These are phyloP conservation scores for Pediacus dermestoides DNA, from an alignment of 2,888 invertebrate species.

Conservation along the genomic window DNA sequence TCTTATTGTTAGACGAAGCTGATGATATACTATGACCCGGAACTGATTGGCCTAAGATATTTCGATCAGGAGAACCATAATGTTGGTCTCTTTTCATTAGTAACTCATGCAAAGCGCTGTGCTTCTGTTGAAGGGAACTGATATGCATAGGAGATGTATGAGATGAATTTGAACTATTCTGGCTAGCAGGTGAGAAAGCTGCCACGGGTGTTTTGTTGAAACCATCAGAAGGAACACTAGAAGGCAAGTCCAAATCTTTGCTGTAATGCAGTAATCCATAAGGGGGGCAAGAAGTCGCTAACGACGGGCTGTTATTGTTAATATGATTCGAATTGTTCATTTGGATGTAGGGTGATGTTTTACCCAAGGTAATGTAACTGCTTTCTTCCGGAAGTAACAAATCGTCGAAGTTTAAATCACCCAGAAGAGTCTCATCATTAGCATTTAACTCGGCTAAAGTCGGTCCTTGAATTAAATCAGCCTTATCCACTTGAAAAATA, in stretches of 20 bases:
- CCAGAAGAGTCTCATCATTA: conserved; percentile 47
- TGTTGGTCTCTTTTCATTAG: conserved; percentile 65
- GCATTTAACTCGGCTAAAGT: conserved; percentile 83
- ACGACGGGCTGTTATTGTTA: conserved; percentile 35
- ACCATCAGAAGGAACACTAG: conserved; percentile 51
- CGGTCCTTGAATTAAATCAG: conserved; percentile 76
- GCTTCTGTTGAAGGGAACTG: conserved; percentile 39
- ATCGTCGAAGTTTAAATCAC: conserved; percentile 86
- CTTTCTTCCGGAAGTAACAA: conserved; percentile 70
- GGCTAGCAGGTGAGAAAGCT: conserved; percentile 66
- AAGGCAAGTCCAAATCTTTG: conserved; percentile 41
- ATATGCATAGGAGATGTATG: conserved; percentile 52
- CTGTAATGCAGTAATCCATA: conserved; percentile 37
- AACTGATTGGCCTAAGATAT: conserved; percentile 60
- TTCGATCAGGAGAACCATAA: conserved; percentile 55
- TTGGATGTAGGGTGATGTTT: conserved; percentile 28
- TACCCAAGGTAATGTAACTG: conserved; percentile 46
- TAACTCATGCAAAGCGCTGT: conserved; percentile 62
- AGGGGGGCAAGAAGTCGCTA: conserved; percentile 38
- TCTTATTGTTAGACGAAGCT: conserved; percentile 29
- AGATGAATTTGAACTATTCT: conserved; percentile 62
- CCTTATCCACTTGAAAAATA: conserved; percentile 84
- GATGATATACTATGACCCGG: conserved; percentile 53
- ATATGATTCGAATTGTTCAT: conserved; percentile 35
- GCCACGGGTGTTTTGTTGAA: conserved; percentile 42